A percentile compares a stretch with the other conserved stretches of the same genome.
Evolutionary conservation across 2,888 invertebrate species (phyloP).

Genomic region (Dermolepida albohirtum): DNA sequence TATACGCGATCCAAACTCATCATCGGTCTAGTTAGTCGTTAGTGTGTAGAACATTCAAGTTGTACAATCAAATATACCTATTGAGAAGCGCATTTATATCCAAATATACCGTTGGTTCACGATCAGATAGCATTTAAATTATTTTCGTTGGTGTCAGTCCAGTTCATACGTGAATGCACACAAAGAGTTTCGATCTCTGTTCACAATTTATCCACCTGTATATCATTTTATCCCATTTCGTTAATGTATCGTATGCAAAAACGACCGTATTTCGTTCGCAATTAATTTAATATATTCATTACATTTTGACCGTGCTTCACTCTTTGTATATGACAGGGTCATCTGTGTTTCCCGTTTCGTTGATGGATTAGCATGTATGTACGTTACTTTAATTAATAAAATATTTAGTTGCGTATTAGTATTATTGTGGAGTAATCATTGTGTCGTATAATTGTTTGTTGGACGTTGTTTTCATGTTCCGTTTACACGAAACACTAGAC

Average conservation of each 20-base stretch:
- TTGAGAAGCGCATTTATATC: too few species aligned
- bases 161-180: not conserved
- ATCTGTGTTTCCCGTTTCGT: conserved; percentile 8
- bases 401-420: conserved; percentile 3
- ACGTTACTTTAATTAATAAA: conserved; percentile 30
- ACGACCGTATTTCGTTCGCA: not conserved
- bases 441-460: not conserved
- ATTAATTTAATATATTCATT: conserved; percentile 27
- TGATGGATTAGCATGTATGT: conserved; percentile 7
- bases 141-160: not conserved
- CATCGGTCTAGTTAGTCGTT: conserved; percentile 1
- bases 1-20: not conserved
- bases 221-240: not conserved
- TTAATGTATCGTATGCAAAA: not conserved
- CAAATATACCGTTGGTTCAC: too few species aligned
- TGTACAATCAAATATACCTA: too few species aligned
- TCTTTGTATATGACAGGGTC: not conserved
- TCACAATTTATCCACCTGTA: not conserved
- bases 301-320: not conserved
- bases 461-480: not conserved
- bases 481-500: too few species aligned
- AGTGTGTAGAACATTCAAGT: not conserved
- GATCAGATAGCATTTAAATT: not conserved
- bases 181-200: conserved; percentile 15
- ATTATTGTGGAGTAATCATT: not conserved